phyloP scores from a whole-genome alignment of 30 jellyfish, hydroid and myxozoan species.

The Morbakka virulenta region DNA sequence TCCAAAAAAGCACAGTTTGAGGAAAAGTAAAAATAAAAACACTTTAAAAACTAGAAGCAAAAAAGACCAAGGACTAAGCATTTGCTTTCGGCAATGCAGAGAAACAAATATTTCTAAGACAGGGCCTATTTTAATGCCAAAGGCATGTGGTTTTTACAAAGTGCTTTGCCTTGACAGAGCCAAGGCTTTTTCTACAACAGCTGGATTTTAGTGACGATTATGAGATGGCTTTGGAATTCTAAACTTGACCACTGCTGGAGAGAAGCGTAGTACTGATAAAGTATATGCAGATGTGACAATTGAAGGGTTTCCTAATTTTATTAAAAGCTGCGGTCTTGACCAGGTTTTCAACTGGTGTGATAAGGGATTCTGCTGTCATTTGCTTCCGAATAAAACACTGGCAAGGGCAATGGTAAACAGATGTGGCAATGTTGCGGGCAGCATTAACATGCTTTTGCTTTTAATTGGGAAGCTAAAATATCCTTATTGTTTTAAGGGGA shows the following conservation, averaged over 20 bases:
- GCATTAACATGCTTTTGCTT: too few species aligned
- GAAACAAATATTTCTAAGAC: neutral
- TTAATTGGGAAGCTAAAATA: too few species aligned
- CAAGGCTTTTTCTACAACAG: neutral
- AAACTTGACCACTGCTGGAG: neutral
- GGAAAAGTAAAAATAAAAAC: too few species aligned
- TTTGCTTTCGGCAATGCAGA: neutral
- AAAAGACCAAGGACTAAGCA: neutral
- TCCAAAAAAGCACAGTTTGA: neutral
- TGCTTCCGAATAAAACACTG: constrained; percentile 10
- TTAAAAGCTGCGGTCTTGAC: neutral
- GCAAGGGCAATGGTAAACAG: neutral
- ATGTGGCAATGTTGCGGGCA: constrained; percentile 4
- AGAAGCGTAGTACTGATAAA: neutral
- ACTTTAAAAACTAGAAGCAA: neutral
- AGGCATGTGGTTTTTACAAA: neutral
- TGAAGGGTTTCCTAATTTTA: constrained; percentile 11
- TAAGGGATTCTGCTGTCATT: constrained; percentile 3
- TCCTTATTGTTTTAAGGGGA: too few species aligned
- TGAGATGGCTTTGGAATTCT: neutral
- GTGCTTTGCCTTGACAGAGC: neutral
- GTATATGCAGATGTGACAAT: neutral
- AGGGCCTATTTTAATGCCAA: neutral
- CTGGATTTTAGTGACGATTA: neutral
- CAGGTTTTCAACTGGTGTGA: constrained; percentile 7